A percentile compares a stretch with the other conserved stretches of the same genome.
Conservation (phyloP, 2,113 vertebrate species). For the Arizona elegans region DNA sequence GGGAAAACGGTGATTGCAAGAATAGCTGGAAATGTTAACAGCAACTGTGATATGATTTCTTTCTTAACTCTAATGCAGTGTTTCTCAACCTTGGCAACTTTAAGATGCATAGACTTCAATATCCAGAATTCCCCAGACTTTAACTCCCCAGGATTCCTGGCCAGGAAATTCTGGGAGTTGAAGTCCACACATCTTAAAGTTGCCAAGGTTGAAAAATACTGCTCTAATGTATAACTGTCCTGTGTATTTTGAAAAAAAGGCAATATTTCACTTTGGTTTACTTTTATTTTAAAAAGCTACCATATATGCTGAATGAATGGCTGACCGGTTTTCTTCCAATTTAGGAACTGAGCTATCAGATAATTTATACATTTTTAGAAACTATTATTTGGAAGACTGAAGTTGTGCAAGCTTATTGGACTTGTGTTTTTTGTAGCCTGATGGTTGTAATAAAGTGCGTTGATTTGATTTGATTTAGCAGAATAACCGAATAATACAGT, state of each 20-base stretch:
- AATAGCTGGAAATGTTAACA: slow-evolving; percentile 51
- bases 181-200: too few relatives aligned
- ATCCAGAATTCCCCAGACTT: neutral
- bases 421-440: neutral
- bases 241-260: neutral
- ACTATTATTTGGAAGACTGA: neutral
- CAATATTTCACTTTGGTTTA: neutral
- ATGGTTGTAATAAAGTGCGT: neutral
- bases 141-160: neutral
- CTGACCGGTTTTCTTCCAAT: neutral
- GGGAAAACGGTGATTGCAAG: slow-evolving; percentile 33
- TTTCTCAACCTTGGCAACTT: neutral
- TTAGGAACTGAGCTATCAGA: neutral
- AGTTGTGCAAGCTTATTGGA: neutral
- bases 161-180: too few relatives aligned
- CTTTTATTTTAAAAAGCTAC: neutral
- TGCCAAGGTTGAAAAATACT: too few relatives aligned
- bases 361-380: neutral
- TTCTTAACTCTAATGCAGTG: neutral
- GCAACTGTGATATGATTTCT: neutral
- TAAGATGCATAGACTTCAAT: neutral
- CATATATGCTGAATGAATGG: neutral
- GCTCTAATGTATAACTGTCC: neutral
- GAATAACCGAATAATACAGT: neutral
- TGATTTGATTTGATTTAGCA: neutral